Base-by-base conservation (phyloP, 2,888 invertebrate species). In the Corbicula japonica region DNA sequence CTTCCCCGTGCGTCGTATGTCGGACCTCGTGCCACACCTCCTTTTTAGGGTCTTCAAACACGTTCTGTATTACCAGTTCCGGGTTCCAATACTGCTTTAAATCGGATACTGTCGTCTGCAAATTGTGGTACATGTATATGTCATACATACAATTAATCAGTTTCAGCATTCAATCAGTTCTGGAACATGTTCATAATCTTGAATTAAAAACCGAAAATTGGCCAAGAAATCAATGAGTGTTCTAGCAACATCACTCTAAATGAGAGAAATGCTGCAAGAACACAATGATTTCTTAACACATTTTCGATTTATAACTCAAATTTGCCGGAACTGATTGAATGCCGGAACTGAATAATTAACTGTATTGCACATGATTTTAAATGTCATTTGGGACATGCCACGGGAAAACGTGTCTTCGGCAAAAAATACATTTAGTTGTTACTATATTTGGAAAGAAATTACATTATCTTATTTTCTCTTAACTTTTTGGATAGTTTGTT, bases 21-120 rank as follows among this genome's bases (percentile, higher is more conserved):
- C 68, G 71, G 12, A 84, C 79, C 35, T 84, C 73, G 18, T 76
- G 54, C 84, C 84, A 81, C 0, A 76, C 38, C 32, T 44, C 48
- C 30, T 78, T 70, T 30, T 84, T 81, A 0, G 81, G 79, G 41
- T 84, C 84, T 46, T 76, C 76, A 34, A 79, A 79, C 4, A 73
- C 63, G 48, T 84, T 84, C 62, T 76, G 76, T 35, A 84, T 44
- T 1, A 74, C 69, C 28, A 84, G 58, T 44, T 81, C 62, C 8
- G 84, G 84, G 15, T 71, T 81, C 84, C 84, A 84, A 58, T 65
- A 71, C 54, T 66, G 41, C 18, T 48, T 61, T 38, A 76, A 81
- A 41, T 82, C 76, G 10, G 52, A 32, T 2, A 75, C 61, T 23
- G 35, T 48, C 18, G 28, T 41, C 73, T 74, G 58, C 10, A 63